These are phyloP conservation scores for Ceratitis capitata DNA, from an alignment of 1,140 invertebrate species.

Conservation along the genomic window DNA sequence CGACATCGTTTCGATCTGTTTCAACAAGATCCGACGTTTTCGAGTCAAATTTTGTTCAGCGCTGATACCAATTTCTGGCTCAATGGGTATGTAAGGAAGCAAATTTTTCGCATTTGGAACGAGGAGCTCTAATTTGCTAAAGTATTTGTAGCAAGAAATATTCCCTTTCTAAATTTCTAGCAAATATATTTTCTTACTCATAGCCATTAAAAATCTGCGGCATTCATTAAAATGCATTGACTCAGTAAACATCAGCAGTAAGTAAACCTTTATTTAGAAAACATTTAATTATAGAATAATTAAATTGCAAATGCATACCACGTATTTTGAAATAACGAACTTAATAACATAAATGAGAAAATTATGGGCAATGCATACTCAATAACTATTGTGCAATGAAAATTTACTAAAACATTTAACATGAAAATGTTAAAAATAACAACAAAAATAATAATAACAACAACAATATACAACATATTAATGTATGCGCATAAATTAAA, in stretches of 20 bases:
- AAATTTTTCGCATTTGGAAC: no score
- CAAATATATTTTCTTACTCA: not conserved
- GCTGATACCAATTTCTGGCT: no score
- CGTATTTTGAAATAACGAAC: not conserved
- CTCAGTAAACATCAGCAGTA: not conserved
- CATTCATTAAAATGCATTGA: not conserved
- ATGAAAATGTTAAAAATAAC: not conserved
- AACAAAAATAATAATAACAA: not conserved
- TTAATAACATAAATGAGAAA: not conserved
- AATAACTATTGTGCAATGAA: conserved; percentile 21
- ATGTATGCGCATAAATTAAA: conserved; percentile 28
- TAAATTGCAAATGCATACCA: not conserved
- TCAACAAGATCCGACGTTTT: no score
- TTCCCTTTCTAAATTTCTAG: not conserved
- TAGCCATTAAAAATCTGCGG: no score
- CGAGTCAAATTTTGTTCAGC: no score
- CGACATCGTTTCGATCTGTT: no score
- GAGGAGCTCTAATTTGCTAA: no score
- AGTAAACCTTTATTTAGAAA: not conserved
- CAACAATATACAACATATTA: not conserved
- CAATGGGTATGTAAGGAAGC: no score
- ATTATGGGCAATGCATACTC: not conserved
- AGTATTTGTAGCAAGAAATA: no score
- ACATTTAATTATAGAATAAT: not conserved
- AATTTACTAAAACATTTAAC: not conserved